phyloP scores from a whole-genome alignment of 1,140 invertebrate genomes.

The Dendrolimus kikuchii region DNA sequence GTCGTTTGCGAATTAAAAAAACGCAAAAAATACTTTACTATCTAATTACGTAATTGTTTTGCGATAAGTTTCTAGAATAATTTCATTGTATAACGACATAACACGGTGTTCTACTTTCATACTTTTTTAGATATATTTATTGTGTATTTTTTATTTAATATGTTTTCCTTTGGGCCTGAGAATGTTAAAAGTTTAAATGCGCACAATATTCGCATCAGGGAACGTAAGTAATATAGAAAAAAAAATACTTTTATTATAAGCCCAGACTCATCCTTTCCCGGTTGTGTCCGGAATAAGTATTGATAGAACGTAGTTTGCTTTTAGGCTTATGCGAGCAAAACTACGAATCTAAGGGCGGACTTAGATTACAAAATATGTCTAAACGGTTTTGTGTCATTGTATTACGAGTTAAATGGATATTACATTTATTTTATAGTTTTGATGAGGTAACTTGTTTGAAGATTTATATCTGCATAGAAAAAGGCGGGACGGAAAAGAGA shows the following conservation, averaged over 20 bases:
- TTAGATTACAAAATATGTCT: no score
- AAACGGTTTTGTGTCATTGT: no score
- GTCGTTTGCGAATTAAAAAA: slow-evolving; percentile 6
- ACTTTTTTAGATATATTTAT: neutral
- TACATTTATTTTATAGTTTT: no score
- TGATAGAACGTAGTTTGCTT: no score
- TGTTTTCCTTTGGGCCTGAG: slow-evolving; percentile 50
- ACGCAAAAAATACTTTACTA: slow-evolving; percentile 8
- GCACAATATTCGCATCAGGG: slow-evolving; percentile 45
- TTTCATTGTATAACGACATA: no score
- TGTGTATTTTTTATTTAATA: slow-evolving; percentile 12
- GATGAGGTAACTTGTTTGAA: no score
- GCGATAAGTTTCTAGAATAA: no score
- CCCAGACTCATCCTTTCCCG: neutral
- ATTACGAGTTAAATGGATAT: no score
- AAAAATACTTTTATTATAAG: slow-evolving; percentile 1
- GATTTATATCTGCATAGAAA: no score
- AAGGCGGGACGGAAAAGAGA: no score
- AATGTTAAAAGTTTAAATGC: slow-evolving; percentile 31
- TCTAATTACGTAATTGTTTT: slow-evolving; percentile 11
- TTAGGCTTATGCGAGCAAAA: no score
- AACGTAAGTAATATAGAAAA: slow-evolving; percentile 38
- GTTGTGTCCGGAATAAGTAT: neutral
- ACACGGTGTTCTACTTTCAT: neutral
- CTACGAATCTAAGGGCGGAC: no score